These are phyloP conservation scores for Macaria notata DNA, from an alignment of 2,888 invertebrate species.

Conservation along the genomic window DNA sequence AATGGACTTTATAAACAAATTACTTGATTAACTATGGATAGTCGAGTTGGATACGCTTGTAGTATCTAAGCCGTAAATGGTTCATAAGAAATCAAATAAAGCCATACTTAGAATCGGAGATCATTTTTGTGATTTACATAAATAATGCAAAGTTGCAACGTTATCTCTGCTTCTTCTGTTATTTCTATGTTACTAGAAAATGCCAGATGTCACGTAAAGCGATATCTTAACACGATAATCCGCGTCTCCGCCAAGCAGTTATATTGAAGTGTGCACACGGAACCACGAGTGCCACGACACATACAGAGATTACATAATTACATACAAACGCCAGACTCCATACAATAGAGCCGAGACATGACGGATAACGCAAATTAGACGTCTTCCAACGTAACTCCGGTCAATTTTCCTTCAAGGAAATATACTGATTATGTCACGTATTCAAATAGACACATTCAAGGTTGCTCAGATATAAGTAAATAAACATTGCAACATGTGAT, in stretches of 20 bases:
- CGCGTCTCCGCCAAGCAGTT: constrained; percentile 12
- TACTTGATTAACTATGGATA: too few species aligned
- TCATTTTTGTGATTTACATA: too few species aligned
- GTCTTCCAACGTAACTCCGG: constrained; percentile 12
- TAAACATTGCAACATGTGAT: constrained; percentile 9
- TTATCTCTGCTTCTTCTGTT: too few species aligned
- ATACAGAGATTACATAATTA: constrained; percentile 44
- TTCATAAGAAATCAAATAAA: too few species aligned
- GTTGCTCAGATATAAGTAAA: constrained; percentile 5
- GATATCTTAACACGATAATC: too few species aligned
- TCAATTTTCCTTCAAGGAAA: constrained; percentile 20
- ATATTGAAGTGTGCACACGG: constrained; percentile 33
- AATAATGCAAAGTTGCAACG: too few species aligned
- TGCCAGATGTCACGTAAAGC: too few species aligned
- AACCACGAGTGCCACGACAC: constrained; percentile 29
- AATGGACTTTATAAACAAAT: too few species aligned
- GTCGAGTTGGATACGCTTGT: too few species aligned
- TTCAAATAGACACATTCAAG: constrained; percentile 11
- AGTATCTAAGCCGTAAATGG: too few species aligned
- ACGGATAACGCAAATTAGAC: constrained; percentile 33
- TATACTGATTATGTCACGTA: constrained; percentile 20
- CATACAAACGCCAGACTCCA: constrained; percentile 33
- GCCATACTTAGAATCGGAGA: too few species aligned
- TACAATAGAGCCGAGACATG: constrained; percentile 34
- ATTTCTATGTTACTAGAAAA: too few species aligned